Conservation (phyloP, 1,140 invertebrate genomes). For the Drosophila persimilis region DNA sequence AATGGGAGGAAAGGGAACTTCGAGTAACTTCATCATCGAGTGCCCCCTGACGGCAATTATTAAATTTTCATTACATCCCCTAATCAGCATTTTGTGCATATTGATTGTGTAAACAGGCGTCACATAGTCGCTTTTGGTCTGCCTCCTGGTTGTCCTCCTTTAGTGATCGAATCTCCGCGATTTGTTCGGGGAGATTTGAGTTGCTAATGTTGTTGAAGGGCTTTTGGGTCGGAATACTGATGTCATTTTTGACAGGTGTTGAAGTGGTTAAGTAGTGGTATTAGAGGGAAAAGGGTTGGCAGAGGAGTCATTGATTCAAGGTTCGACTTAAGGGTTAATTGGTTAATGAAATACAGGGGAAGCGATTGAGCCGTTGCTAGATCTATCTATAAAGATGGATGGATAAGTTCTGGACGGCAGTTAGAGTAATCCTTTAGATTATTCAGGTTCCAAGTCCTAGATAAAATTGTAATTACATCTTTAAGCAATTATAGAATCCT, state of each 20-base stretch:
- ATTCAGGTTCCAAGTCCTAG: no score
- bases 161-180: not conserved
- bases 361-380: no score
- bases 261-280: slow-evolving; percentile 18
- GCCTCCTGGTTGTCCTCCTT: not conserved
- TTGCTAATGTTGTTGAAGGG: slow-evolving; percentile 11
- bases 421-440: no score
- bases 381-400: no score
- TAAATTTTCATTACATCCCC: slow-evolving; percentile 83
- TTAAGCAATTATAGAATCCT: no score
- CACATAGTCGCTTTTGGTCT: slow-evolving; percentile 11
- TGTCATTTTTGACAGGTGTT: slow-evolving; percentile 59
- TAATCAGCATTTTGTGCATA: slow-evolving; percentile 77
- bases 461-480: no score
- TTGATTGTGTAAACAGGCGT: slow-evolving; percentile 66
- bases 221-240: not conserved
- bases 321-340: no score
- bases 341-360: no score
- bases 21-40: slow-evolving; percentile 50
- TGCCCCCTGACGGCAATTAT: slow-evolving; percentile 73
- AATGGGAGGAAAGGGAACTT: not conserved
- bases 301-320: not conserved
- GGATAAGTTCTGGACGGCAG: no score
- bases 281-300: not conserved
- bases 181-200: slow-evolving; percentile 18